phyloP scores from a whole-genome alignment of 2,797 vertebrate species.

The Brotogeris chrysoptera region DNA sequence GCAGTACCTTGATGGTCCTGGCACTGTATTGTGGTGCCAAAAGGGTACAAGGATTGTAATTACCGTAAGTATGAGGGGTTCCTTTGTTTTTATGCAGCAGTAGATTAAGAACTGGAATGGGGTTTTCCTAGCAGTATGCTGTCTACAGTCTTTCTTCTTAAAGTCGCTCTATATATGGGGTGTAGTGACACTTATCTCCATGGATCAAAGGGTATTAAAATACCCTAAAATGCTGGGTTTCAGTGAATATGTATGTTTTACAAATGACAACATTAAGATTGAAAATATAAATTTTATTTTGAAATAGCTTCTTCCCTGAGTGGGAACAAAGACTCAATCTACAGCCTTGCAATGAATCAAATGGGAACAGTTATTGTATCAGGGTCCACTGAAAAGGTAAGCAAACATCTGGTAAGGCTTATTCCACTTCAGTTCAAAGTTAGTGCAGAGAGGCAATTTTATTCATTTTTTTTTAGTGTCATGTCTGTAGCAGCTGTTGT shows the following conservation, averaged over 20 bases:
- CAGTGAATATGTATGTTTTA: background rate
- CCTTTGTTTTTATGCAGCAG: background rate
- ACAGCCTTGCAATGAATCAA: slow-evolving; percentile 99
- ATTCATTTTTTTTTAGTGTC: background rate
- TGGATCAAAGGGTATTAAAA: background rate
- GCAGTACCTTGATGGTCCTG: background rate
- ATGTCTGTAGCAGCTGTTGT: background rate
- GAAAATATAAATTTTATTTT: slow-evolving; percentile 39
- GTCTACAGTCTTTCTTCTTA: background rate
- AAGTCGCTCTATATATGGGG: background rate
- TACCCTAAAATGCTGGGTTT: background rate
- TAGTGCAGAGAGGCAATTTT: background rate
- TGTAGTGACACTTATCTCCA: background rate
- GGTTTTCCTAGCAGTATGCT: background rate
- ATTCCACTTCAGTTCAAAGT: background rate
- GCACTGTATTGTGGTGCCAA: background rate
- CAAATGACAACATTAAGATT: background rate
- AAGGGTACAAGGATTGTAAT: background rate
- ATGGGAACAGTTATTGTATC: slow-evolving; percentile 99
- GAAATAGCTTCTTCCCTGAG: slow-evolving; percentile 94
- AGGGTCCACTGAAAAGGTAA: slow-evolving; percentile 98
- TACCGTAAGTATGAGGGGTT: background rate
- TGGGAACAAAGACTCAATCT: slow-evolving; percentile 99
- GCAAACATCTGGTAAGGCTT: background rate
- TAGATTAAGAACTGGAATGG: background rate